phyloP scores from a whole-genome alignment of 2,888 invertebrate genomes.

The Diaphora mendica region DNA sequence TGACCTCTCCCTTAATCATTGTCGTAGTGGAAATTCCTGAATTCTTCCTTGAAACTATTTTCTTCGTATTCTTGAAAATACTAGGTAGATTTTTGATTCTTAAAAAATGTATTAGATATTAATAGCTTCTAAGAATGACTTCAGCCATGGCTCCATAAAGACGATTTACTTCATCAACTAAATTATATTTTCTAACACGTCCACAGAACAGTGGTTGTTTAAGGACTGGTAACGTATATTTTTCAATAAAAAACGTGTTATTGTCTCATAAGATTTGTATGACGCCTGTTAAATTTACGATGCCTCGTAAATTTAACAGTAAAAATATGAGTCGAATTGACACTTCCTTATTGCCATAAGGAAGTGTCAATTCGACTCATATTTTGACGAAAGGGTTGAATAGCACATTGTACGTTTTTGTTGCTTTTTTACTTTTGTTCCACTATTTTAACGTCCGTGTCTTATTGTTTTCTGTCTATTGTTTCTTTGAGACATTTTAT shows the following conservation, averaged over 20 bases:
- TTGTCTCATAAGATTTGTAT: constrained; percentile 64
- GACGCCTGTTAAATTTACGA: constrained; percentile 78
- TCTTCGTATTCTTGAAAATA: constrained; percentile 18
- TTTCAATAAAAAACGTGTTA: constrained; percentile 58
- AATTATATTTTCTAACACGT: constrained; percentile 50
- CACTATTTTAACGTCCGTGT: constrained; percentile 68
- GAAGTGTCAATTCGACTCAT: constrained; percentile 79
- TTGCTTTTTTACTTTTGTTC: constrained; percentile 74
- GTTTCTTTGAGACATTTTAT: constrained; percentile 73
- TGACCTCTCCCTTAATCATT: constrained; percentile 42
- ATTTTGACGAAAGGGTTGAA: constrained; percentile 85
- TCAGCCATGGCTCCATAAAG: constrained; percentile 13
- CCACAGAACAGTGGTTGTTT: constrained; percentile 41
- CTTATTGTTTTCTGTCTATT: constrained; percentile 76
- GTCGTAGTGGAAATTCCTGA: constrained; percentile 41
- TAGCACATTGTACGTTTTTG: constrained; percentile 76
- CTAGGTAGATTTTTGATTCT: constrained; percentile 5
- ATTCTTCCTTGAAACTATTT: constrained; percentile 39
- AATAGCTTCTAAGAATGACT: constrained; percentile 27
- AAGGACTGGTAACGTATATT: constrained; percentile 53
- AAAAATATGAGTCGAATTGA: too few species aligned
- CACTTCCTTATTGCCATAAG: too few species aligned
- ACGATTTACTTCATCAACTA: constrained; percentile 38
- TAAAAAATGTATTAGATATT: constrained; percentile 11
- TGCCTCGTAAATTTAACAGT: too few species aligned